Evolutionary conservation across 2,113 vertebrate species (phyloP), one percentile per base, ranked within the genome.

Genomic region (Scomber japonicus): DNA sequence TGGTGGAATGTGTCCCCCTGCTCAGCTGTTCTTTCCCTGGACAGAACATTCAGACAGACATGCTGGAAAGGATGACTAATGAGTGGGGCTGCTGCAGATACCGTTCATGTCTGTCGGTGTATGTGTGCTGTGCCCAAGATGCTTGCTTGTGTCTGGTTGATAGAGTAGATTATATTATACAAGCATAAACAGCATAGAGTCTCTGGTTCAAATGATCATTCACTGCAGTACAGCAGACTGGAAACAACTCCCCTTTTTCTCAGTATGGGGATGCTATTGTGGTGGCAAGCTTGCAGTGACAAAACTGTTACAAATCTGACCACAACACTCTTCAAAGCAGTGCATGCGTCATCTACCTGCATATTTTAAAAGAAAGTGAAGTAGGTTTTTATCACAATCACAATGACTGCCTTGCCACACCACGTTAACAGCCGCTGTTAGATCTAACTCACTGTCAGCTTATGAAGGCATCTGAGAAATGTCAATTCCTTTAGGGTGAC

Each of bases 61-160:
- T 44, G 64, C 75, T 80, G 82, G 82, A 89, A 83, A 90, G 85
- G 87, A 91, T 92, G 89, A 94, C 87, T 90, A 93, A 94, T 90
- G 90, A 92, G 79, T 31, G 40, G 40, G 67, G 57, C 71, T 31
- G 21, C 82, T 60, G 83, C 78, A 80, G 78, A 90, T 80, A 85
- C 85, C 49, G 75, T 66, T 74, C 78, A 54, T 77, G 82, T 80
- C 79, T 78, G 81, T 83, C 62, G 78, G 77, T 59, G 55, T 59
- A 17, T 62, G 64, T 75, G 67, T 69, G 79, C 27, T 60, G 56
- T 54, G 71, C 57, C 71, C 49, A 56, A 65, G 30, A 84, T 69
- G 55, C 65, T 55, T 30, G 59, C 51, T 81, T 30, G 31, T 65
- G 61, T 69, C 71, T 82, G 48, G 61, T 62, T 80, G 74, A 74